Evolutionary conservation across 2,113 vertebrate genomes (phyloP), one percentile per base, ranked within the genome.

Genomic region (Alethe castanea): DNA sequence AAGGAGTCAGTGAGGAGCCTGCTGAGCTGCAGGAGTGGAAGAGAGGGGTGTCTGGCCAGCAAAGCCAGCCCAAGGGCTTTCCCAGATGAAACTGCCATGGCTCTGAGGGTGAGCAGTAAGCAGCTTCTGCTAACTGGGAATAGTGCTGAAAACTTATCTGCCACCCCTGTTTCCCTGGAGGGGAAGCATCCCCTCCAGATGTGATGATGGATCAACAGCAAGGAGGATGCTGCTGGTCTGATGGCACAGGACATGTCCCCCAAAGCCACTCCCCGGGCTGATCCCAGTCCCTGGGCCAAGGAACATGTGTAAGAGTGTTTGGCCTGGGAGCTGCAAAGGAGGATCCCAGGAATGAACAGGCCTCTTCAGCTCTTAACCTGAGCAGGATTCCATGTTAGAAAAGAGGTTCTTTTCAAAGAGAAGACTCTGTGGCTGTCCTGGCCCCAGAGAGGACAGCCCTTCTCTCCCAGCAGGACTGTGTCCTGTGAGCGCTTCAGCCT

Each of bases 31-130:
- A n/a, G 50, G 52, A 70, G 20, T 2, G 2, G 14, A 80, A 60
- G 33, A 81, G 38, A 77, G 13, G 38, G 20, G 12, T 4, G 3
- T 36, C 16, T 42, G 48, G 18, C 40, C 40, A 60, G 44, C 26
- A 31, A 88, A 93, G 19, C 59, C 25, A 47, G 33, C 42, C 26
- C 47, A 7, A 61, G 44, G 56, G 31, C 50, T 77, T 56, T 81
- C 31, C 4, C 40, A 47, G 31, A 73, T 3, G 0, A 56, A 73
- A 45, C 5, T 1, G 10, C 29, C 0, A 0, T 1, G 0, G 42
- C 14, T 35, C 88, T 40, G n/a, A 57, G 25, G 17, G 14, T 9
- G 19, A 70, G 45, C 2, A 1, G 24, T 3, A 7, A 11, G 1
- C 5, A 8, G 11, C 28, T 57, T 59, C 52, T 44, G 36, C 60